Conservation (phyloP, 2,888 invertebrate genomes). For the Glyphotaelius pellucidus region DNA sequence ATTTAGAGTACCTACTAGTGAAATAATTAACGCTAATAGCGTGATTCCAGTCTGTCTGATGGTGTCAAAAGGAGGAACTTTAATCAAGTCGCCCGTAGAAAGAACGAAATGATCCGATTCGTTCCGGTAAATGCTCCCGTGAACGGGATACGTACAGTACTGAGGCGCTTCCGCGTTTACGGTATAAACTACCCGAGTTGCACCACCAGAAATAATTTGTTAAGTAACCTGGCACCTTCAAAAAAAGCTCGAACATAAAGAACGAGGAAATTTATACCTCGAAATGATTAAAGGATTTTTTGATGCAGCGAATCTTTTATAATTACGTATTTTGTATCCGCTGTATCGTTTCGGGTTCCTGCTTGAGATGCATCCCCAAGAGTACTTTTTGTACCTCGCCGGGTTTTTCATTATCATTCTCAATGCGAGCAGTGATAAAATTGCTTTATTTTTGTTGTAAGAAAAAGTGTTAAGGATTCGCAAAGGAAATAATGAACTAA, state of each 20-base stretch:
- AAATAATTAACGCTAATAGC: conserved; percentile 23
- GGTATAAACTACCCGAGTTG: conserved; percentile 20
- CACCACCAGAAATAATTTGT: neutral
- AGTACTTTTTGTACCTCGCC: conserved; percentile 50
- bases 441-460: conserved; percentile 56
- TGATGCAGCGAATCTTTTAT: neutral
- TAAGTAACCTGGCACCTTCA: conserved; percentile 16
- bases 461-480: conserved; percentile 55
- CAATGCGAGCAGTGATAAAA: conserved; percentile 59
- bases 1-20: neutral
- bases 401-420: conserved; percentile 61
- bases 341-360: conserved; percentile 16
- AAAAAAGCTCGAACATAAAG: neutral
- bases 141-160: conserved; percentile 35
- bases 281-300: neutral
- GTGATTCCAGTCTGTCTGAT: conserved; percentile 40
- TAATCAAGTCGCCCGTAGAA: conserved; percentile 47
- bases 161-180: conserved; percentile 44
- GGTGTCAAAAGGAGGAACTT: conserved; percentile 44
- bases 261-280: neutral
- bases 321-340: conserved; percentile 16
- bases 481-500: conserved; percentile 55
- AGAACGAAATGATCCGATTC: conserved; percentile 46
- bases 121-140: conserved; percentile 51
- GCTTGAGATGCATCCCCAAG: conserved; percentile 54